Evolutionary conservation across 2,797 vertebrate species (phyloP).

Genomic region (Syngnathus acus): DNA sequence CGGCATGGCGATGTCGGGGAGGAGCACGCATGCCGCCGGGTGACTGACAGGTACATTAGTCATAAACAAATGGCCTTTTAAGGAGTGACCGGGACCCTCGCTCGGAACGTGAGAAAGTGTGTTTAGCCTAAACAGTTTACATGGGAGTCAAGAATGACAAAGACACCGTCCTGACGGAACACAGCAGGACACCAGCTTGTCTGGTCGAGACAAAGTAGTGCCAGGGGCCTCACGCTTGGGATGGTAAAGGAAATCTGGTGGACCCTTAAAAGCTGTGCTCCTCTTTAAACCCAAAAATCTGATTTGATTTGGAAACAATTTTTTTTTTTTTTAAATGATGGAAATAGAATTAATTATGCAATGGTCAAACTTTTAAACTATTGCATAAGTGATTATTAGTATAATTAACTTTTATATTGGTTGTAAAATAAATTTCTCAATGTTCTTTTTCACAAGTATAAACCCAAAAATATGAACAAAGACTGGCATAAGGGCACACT

Average conservation of each 20-base stretch:
- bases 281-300: background rate
- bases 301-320: background rate
- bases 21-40: conserved; percentile 21
- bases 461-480: background rate
- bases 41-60: conserved; percentile 46
- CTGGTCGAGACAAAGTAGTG: conserved; percentile 3
- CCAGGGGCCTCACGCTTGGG: background rate
- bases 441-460: background rate
- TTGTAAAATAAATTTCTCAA: background rate
- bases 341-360: background rate
- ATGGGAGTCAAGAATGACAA: conserved; percentile 36
- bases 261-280: background rate
- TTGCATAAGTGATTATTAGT: background rate
- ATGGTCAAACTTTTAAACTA: background rate
- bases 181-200: conserved; percentile 30
- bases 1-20: conserved; percentile 18
- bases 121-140: conserved; percentile 68
- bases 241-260: background rate
- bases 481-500: too few species aligned
- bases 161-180: conserved; percentile 34
- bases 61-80: conserved; percentile 64
- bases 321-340: background rate
- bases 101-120: conserved; percentile 45
- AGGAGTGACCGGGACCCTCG: conserved; percentile 50
- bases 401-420: background rate